Percentiles rank a stretch among this genome's conserved stretches.
phyloP scores from a whole-genome alignment of 1,140 invertebrate species.

The Lysiphlebus fabarum region DNA sequence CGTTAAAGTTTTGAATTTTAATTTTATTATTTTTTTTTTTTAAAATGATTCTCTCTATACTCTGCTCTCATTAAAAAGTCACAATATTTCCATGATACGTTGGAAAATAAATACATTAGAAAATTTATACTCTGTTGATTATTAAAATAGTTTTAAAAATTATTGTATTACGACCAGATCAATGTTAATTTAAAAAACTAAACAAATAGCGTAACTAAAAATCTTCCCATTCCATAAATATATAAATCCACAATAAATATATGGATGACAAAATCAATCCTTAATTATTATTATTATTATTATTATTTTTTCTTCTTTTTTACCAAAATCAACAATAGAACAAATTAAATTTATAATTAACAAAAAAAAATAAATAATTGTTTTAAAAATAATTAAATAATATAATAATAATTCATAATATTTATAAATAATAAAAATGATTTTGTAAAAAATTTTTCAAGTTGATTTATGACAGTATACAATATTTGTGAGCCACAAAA shows the following conservation, averaged over 20 bases:
- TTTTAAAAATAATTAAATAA: neutral
- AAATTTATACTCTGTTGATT: constrained; percentile 8
- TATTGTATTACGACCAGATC: neutral
- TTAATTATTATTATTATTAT: no score
- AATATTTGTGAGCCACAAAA: constrained; percentile 15
- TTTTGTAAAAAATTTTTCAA: no score
- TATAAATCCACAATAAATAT: no score
- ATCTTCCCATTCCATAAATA: constrained; percentile 3
- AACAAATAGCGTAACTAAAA: constrained; percentile 1
- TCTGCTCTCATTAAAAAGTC: neutral
- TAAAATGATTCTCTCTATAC: constrained; percentile 11
- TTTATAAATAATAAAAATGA: no score
- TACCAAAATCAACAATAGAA: no score
- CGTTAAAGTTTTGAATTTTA: neutral
- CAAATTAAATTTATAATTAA: no score
- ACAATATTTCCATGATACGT: constrained; percentile 19
- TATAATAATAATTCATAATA: neutral
- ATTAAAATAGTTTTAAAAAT: neutral
- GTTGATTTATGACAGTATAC: constrained; percentile 9
- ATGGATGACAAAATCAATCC: no score
- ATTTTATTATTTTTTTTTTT: constrained; percentile 5
- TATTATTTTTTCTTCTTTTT: no score
- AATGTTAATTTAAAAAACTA: neutral
- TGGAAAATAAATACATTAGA: constrained; percentile 11
- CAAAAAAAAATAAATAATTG: no score